Conservation (phyloP, 1,140 invertebrate species). For the Thrips palmi region DNA sequence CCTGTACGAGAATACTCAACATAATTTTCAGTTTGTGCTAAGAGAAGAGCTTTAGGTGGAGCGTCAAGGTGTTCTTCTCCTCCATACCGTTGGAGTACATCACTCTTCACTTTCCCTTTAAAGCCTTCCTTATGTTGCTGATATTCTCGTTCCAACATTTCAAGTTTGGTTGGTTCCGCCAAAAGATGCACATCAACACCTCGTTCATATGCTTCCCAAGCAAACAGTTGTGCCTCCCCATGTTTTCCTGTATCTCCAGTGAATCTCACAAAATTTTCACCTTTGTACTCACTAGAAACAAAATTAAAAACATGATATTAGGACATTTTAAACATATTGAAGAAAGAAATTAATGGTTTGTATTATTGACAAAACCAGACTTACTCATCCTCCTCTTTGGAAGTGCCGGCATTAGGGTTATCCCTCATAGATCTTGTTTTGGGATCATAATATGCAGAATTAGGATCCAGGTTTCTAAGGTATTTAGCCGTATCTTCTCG, state of each 20-base stretch:
- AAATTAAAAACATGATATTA: constrained; percentile 12
- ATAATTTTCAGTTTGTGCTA: constrained; percentile 93
- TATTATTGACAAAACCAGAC: constrained; percentile 17
- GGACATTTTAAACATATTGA: not conserved
- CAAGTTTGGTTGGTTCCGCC: constrained; percentile 94
- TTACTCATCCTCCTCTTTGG: constrained; percentile 43
- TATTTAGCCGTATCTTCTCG: constrained; percentile 99
- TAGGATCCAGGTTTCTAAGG: constrained; percentile 86
- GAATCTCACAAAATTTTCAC: constrained; percentile 91
- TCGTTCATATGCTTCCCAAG: constrained; percentile 90
- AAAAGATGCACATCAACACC: constrained; percentile 91
- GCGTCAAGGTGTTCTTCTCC: constrained; percentile 80
- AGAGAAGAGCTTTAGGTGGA: constrained; percentile 64
- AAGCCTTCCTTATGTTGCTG: constrained; percentile 55
- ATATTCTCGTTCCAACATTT: constrained; percentile 79
- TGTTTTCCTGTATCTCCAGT: constrained; percentile 85
- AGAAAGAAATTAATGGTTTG: constrained; percentile 5
- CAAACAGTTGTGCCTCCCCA: constrained; percentile 85
- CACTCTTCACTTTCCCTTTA: constrained; percentile 37
- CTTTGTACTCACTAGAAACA: constrained; percentile 55
- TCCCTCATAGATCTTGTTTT: constrained; percentile 98
- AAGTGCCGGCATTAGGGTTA: constrained; percentile 63
- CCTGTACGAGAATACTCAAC: constrained; percentile 90
- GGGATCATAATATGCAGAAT: constrained; percentile 97
- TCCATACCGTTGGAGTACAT: constrained; percentile 72